Evolutionary conservation across 2,888 invertebrate genomes (phyloP).

Genomic region (Barypeithes pellucidus): DNA sequence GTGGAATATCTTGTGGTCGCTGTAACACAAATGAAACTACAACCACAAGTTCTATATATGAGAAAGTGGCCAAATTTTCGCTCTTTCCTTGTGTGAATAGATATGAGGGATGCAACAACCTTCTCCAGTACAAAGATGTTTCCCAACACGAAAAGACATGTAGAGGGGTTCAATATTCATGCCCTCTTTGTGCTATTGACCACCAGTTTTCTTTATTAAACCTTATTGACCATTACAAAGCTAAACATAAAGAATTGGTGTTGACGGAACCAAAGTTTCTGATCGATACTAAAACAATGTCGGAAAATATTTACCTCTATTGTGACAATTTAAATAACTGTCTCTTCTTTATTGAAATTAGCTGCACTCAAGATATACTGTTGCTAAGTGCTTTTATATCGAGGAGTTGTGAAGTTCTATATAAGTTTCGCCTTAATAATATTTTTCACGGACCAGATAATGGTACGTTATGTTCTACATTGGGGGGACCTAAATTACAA

Average conservation of each 20-base stretch:
- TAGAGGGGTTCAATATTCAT: background rate
- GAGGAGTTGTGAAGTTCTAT: background rate
- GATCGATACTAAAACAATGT: background rate
- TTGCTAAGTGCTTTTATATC: background rate
- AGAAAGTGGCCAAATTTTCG: slow-evolving; percentile 1
- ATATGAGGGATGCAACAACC: slow-evolving; percentile 21
- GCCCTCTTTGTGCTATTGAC: background rate
- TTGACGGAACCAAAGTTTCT: slow-evolving; percentile 8
- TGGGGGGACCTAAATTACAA: background rate
- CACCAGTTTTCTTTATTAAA: background rate
- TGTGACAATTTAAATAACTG: slow-evolving; percentile 5
- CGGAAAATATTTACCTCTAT: slow-evolving; percentile 7
- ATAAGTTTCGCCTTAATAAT: background rate
- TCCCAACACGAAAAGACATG: slow-evolving; percentile 15
- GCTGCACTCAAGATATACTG: slow-evolving; percentile 3
- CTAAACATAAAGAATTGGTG: background rate
- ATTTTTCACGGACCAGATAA: background rate
- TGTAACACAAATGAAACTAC: slow-evolving; percentile 1
- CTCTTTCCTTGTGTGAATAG: slow-evolving; percentile 21
- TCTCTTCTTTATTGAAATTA: slow-evolving; percentile 13
- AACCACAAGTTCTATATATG: slow-evolving; percentile 8
- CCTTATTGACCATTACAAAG: slow-evolving; percentile 13
- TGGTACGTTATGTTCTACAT: background rate
- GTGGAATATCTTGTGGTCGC: slow-evolving; percentile 4
- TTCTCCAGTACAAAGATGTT: slow-evolving; percentile 1